Percentiles rank a stretch among this genome's conserved stretches.
Evolutionary conservation across 1,140 invertebrate genomes (phyloP).

Genomic region (Drosophila equinoxialis): DNA sequence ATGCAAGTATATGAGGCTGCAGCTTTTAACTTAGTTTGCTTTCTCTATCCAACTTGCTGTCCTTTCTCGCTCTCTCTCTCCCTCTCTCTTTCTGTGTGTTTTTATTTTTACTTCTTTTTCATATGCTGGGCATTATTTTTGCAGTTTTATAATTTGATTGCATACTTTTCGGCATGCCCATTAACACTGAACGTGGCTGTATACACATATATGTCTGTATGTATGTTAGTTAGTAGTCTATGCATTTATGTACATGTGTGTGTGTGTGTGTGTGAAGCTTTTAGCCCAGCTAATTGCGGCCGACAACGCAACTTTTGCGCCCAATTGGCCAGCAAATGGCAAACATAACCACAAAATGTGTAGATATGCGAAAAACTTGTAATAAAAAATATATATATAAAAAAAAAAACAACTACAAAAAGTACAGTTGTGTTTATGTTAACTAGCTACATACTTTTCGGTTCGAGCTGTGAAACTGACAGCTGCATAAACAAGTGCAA

Average conservation of each 20-base stretch:
- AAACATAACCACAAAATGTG: constrained; percentile 47
- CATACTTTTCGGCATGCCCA: constrained; percentile 68
- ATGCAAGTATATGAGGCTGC: constrained; percentile 27
- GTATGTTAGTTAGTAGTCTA: not conserved
- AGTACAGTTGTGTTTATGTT: constrained; percentile 62
- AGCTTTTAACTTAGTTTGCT: constrained; percentile 71
- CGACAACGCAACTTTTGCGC: constrained; percentile 39
- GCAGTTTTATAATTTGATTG: constrained; percentile 74
- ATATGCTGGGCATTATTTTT: constrained; percentile 52
- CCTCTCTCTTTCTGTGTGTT: not conserved
- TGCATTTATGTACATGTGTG: not conserved
- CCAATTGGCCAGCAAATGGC: constrained; percentile 49
- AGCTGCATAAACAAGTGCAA: constrained; percentile 68
- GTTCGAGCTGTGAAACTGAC: constrained; percentile 40
- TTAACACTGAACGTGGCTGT: constrained; percentile 58
- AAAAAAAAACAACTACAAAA: constrained; percentile 20
- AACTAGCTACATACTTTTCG: constrained; percentile 39
- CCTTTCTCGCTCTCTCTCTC: not conserved
- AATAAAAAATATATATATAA: constrained; percentile 27
- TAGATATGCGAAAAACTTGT: constrained; percentile 18
- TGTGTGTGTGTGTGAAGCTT: constrained; percentile 33
- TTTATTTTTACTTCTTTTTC: constrained; percentile 33
- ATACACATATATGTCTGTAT: not conserved
- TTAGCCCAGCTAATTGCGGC: constrained; percentile 61
- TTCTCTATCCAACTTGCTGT: not conserved